Evolutionary conservation across 2,797 vertebrate genomes (phyloP), one percentile per base, ranked within the genome.

Genomic region (Austrolebias charrua): DNA sequence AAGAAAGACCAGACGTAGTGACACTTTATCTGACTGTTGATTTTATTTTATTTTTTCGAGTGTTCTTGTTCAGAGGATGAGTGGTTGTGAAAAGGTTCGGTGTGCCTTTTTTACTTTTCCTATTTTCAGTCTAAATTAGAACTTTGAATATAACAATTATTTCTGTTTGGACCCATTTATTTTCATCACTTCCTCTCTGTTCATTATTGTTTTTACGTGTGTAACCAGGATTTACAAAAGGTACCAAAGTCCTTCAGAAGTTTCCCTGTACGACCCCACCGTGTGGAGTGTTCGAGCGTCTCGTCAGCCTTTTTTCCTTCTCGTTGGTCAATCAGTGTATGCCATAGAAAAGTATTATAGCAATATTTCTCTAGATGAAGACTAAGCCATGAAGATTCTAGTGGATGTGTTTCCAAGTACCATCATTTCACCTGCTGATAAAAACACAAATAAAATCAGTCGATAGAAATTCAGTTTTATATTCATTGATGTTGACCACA

Each of bases 221-320:
- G 75, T 91, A 89, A 90, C 89, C 91, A 91, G 88, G 88, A 91
- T 93, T 92, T 91, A 87, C 91, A 87, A 91, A 42, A 92, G 89
- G 94, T 95, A 94, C 95, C 96, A 97, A 96, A 98, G 95, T 95
- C 91, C 94, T 94, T 94, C 94, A 92, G 92, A 94, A 90, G 93
- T 88, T 86, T 87, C 81, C 85, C 84, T 74, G 80, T 88, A 87
- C 74, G 53, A 88, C 83, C 88, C 9, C 90, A 90, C 84, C 84
- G 35, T 90, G 87, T 94, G 84, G 64, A 85, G 94, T 88, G 84
- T 80, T 83, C 85, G 78, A 90, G 85, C 86, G 90, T 91, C 79
- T 87, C 61, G 71, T 88, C 79, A 81, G 84, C 87, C 88, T 87
- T 11, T 12, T 40, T 11, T 40, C 11, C 38, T 50, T 66, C 69